phyloP scores from a whole-genome alignment of 1,140 invertebrate genomes.

The Cydia amplana region DNA sequence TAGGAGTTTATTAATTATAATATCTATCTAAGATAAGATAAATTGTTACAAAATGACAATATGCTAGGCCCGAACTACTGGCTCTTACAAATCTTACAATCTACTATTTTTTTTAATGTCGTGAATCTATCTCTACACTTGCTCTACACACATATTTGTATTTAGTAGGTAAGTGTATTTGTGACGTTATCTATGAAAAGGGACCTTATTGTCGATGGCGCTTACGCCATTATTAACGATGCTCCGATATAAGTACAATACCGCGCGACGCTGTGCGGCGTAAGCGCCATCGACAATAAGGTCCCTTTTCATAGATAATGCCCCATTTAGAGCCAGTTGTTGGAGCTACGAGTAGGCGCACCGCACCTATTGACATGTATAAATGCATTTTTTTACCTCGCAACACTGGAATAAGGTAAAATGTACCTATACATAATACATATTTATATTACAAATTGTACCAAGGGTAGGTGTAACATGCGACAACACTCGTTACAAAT shows the following conservation, averaged over 20 bases:
- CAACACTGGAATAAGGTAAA: background rate
- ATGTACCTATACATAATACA: background rate
- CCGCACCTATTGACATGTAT: background rate
- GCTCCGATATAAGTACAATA: too few species aligned
- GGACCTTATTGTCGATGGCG: too few species aligned
- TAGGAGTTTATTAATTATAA: conserved; percentile 60
- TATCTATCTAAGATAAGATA: conserved; percentile 54
- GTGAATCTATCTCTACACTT: too few species aligned
- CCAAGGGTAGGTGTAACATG: background rate
- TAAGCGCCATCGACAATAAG: too few species aligned
- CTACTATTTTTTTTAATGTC: too few species aligned
- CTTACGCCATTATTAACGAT: too few species aligned
- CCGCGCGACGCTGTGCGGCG: too few species aligned
- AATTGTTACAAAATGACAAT: conserved; percentile 61
- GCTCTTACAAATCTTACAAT: background rate
- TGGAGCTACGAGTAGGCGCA: background rate
- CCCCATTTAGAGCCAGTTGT: background rate
- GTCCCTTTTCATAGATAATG: too few species aligned
- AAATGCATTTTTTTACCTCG: background rate
- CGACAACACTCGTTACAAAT: conserved; percentile 13
- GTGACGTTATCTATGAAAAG: too few species aligned
- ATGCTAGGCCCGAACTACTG: conserved; percentile 40
- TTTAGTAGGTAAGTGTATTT: too few species aligned
- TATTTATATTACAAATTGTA: background rate
- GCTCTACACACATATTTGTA: too few species aligned